Percentiles rank a stretch among this genome's conserved stretches.
phyloP scores from a whole-genome alignment of 2,113 vertebrate species.

The Callorhinus ursinus region DNA sequence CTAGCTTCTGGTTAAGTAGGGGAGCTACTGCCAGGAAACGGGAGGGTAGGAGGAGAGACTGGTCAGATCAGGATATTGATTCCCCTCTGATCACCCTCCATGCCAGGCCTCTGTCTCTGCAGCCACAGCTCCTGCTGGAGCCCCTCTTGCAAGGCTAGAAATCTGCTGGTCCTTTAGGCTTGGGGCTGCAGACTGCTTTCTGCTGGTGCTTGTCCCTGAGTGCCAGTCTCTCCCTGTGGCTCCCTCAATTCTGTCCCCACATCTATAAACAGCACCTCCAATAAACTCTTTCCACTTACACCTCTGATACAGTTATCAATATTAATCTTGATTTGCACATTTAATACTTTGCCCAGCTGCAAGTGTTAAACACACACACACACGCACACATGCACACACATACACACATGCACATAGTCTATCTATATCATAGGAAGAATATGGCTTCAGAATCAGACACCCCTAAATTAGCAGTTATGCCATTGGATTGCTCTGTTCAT shows the following conservation, averaged over 20 bases:
- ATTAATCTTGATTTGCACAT: not conserved
- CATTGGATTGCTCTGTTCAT: not conserved
- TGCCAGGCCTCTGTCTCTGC: no score
- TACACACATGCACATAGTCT: no score
- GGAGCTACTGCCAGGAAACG: not conserved
- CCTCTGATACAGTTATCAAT: not conserved
- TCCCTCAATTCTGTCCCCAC: not conserved
- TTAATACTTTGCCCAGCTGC: not conserved
- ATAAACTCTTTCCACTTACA: not conserved
- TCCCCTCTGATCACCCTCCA: not conserved
- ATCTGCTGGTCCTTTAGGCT: not conserved
- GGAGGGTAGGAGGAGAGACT: not conserved
- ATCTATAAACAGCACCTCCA: no score
- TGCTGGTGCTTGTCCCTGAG: rapidly evolving
- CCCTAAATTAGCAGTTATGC: not conserved
- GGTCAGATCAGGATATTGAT: not conserved
- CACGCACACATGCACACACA: no score
- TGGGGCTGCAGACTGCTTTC: not conserved
- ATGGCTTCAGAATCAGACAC: not conserved
- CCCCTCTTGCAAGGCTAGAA: no score
- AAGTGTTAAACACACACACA: not conserved
- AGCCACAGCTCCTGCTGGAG: not conserved
- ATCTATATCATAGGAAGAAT: not conserved
- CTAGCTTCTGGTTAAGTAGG: not conserved
- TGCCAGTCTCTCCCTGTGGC: not conserved